phyloP scores from a whole-genome alignment of 1,140 invertebrate genomes.

The Drosophila pruinosa region DNA sequence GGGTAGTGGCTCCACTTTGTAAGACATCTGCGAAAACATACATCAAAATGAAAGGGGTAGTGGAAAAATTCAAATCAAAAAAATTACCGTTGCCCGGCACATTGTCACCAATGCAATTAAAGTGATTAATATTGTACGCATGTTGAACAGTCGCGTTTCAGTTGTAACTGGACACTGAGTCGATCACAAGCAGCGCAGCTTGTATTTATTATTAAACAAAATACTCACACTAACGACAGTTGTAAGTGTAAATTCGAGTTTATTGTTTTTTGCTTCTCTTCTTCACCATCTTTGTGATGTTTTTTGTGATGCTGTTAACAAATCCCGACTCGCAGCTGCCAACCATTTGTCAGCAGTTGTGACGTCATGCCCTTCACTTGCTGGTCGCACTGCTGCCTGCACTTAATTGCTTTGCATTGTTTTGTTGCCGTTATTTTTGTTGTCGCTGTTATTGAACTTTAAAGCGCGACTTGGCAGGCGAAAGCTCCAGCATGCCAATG shows the following conservation, averaged over 20 bases:
- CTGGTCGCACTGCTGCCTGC: conserved; percentile 13
- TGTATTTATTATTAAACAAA: conserved; percentile 52
- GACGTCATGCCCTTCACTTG: conserved; percentile 79
- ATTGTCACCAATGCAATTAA: conserved; percentile 13
- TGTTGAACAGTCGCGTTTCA: conserved; percentile 15
- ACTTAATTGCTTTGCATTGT: conserved; percentile 41
- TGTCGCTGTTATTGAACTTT: conserved; percentile 45
- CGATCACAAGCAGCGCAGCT: conserved; percentile 7
- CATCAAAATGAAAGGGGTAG: background rate
- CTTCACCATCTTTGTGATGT: background rate
- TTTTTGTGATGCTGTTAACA: background rate
- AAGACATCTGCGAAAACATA: conserved; percentile 65
- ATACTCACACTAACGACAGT: background rate
- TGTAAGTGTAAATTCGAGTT: conserved; percentile 20
- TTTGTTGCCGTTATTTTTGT: conserved; percentile 16
- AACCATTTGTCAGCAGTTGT: conserved; percentile 43
- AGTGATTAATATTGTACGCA: background rate
- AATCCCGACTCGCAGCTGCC: conserved; percentile 7
- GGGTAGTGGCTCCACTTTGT: conserved; percentile 76
- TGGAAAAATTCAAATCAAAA: background rate
- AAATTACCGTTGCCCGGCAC: conserved; percentile 49
- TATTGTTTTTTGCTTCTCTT: background rate
- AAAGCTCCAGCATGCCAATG: no score
- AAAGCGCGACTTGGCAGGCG: background rate
- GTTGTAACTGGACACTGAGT: conserved; percentile 47